Evolutionary conservation across 2,888 invertebrate genomes (phyloP).

Genomic region (Glyphotaelius pellucidus): DNA sequence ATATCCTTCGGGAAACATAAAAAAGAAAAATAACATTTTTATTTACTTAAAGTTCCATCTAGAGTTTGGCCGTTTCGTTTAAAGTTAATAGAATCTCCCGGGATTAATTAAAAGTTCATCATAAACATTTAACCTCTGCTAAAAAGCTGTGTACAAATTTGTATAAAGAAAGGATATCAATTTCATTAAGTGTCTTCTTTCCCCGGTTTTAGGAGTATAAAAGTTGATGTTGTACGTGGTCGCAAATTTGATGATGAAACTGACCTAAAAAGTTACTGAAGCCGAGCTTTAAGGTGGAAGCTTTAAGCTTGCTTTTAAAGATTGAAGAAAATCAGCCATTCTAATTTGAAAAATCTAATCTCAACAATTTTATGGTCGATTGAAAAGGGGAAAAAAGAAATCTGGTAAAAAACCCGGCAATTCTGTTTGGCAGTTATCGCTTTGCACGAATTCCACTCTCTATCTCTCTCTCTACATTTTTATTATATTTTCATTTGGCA

Average conservation of each 20-base stretch:
- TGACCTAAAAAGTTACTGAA: neutral
- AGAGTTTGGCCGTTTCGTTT: neutral
- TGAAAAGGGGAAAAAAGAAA: conserved; percentile 4
- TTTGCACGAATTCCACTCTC: conserved; percentile 4
- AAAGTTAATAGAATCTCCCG: neutral
- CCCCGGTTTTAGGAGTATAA: neutral
- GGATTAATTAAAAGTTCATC: neutral
- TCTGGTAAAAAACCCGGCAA: neutral
- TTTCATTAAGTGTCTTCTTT: neutral
- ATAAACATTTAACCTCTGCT: neutral
- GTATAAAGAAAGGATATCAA: conserved; percentile 17
- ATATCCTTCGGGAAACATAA: neutral
- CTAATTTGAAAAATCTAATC: conserved; percentile 45
- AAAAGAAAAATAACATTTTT: conserved; percentile 14
- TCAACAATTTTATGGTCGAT: conserved; percentile 34
- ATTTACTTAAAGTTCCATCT: conserved; percentile 5
- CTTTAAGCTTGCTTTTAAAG: neutral
- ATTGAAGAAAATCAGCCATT: neutral
- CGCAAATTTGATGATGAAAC: conserved; percentile 17
- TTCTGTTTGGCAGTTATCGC: conserved; percentile 31
- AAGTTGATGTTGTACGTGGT: conserved; percentile 33
- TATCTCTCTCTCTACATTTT: neutral
- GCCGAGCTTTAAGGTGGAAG: neutral
- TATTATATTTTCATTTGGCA: conserved; percentile 10
- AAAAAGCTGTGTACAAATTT: conserved; percentile 7